phyloP scores from a whole-genome alignment of 2,797 vertebrate genomes.

The Pelodytes ibericus region DNA sequence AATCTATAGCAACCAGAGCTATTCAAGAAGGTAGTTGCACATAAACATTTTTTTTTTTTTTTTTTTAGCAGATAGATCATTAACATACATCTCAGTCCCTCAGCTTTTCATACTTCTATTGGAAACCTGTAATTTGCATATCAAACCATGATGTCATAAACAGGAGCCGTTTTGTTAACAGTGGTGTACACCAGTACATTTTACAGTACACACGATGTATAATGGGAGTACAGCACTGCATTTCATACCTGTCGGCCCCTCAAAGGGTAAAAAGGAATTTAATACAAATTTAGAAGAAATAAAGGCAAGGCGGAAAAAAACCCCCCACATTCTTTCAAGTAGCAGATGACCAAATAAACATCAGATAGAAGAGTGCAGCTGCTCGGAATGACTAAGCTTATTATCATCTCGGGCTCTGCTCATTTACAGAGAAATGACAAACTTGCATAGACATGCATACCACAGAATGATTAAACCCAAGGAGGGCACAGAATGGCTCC shows the following conservation, averaged over 20 bases:
- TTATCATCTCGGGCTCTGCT: slow-evolving; percentile 23
- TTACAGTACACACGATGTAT: no score
- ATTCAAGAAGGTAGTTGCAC: no score
- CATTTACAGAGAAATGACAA: slow-evolving; percentile 41
- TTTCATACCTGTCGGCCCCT: background rate
- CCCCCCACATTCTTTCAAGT: background rate
- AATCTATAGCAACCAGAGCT: no score
- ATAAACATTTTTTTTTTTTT: no score
- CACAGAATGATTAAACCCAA: slow-evolving; percentile 26
- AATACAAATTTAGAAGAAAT: background rate
- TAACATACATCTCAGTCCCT: no score
- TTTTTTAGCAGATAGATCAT: no score
- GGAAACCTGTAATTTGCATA: no score
- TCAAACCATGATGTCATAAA: no score
- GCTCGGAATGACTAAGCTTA: slow-evolving; percentile 31
- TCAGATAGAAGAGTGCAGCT: slow-evolving; percentile 29
- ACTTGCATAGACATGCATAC: slow-evolving; percentile 10
- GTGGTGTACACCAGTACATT: no score
- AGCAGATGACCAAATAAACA: slow-evolving; percentile 17
- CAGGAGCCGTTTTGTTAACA: no score
- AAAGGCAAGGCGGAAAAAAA: background rate
- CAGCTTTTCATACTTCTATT: no score
- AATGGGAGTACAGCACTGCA: no score
- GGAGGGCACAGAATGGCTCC: slow-evolving; percentile 12
- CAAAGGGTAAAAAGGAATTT: background rate